phyloP scores from a whole-genome alignment of 2,113 vertebrate genomes.

The Catharus minimus region DNA sequence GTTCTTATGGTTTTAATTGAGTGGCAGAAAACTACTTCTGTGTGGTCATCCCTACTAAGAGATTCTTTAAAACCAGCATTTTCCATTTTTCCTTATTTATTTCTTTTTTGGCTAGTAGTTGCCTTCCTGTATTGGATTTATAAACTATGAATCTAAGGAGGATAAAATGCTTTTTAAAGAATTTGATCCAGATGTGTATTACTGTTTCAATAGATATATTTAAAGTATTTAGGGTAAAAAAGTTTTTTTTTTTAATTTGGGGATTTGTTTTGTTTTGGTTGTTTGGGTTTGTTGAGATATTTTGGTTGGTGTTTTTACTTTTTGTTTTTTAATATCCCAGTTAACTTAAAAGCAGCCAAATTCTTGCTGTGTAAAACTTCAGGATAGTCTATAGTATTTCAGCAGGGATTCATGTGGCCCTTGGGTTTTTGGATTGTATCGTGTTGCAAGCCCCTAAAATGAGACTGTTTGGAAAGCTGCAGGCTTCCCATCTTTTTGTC shows the following conservation, averaged over 20 bases:
- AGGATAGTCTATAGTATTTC: slow-evolving; percentile 18
- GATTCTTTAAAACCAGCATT: slow-evolving; percentile 37
- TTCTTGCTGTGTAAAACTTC: slow-evolving; percentile 16
- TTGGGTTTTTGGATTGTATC: slow-evolving; percentile 20
- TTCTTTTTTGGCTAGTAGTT: slow-evolving; percentile 42
- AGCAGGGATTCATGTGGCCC: slow-evolving; percentile 27
- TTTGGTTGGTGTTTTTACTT: neutral
- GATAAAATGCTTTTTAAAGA: slow-evolving; percentile 38
- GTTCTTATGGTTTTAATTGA: slow-evolving; percentile 51
- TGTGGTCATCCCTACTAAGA: slow-evolving; percentile 20
- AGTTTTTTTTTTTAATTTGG: neutral
- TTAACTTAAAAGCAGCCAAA: slow-evolving; percentile 8
- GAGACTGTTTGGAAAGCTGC: slow-evolving; percentile 27
- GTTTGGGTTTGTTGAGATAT: neutral
- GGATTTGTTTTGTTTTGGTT: neutral
- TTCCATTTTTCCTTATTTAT: slow-evolving; percentile 33
- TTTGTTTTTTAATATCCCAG: neutral
- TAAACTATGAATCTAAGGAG: neutral
- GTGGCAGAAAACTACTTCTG: slow-evolving; percentile 23
- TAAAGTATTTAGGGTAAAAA: neutral
- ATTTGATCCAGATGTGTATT: slow-evolving; percentile 27
- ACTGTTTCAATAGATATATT: slow-evolving; percentile 7
- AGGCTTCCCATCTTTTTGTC: slow-evolving; percentile 46
- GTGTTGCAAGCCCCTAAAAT: slow-evolving; percentile 41
- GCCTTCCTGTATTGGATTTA: slow-evolving; percentile 16